Evolutionary conservation across 2,797 vertebrate species (phyloP).

Genomic region (Mallotus villosus): DNA sequence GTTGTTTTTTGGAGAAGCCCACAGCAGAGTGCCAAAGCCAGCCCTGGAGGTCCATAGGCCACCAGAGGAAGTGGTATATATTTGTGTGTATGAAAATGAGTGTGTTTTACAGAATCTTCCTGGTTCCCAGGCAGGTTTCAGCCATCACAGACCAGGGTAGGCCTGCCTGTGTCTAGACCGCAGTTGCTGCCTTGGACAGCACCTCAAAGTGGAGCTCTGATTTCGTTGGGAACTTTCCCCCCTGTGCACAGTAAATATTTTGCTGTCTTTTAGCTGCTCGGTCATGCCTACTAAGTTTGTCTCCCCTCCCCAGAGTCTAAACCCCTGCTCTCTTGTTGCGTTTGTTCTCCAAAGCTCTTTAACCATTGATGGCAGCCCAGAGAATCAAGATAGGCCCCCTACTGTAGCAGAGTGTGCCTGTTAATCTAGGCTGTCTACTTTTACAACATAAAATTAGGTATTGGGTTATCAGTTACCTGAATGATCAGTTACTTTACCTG

Average conservation of each 20-base stretch:
- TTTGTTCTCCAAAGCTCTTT: constrained; percentile 45
- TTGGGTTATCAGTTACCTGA: no score
- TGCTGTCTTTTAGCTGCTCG: constrained; percentile 51
- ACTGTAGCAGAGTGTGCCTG: no score
- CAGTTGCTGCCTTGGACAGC: constrained; percentile 52
- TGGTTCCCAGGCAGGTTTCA: constrained; percentile 54
- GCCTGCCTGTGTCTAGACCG: constrained; percentile 56
- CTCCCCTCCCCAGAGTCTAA: constrained; percentile 44
- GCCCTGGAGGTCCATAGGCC: constrained; percentile 49
- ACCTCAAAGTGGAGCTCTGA: constrained; percentile 66
- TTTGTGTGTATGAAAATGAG: constrained; percentile 20
- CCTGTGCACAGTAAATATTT: constrained; percentile 72
- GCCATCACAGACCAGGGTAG: constrained; percentile 42
- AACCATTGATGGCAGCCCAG: constrained; percentile 51
- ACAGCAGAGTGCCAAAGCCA: constrained; percentile 49
- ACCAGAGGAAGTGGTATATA: constrained; percentile 42
- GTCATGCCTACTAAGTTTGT: constrained; percentile 55
- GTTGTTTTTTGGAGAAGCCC: constrained; percentile 46
- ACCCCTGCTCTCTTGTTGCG: constrained; percentile 12
- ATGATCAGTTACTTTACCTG: no score
- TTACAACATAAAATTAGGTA: no score
- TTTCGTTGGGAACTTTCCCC: constrained; percentile 68
- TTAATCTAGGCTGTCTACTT: no score
- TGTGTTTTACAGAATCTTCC: constrained; percentile 6
- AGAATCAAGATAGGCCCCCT: constrained; percentile 11